Conservation (phyloP, 2,888 invertebrate species). For the Diachrysia chrysitis region DNA sequence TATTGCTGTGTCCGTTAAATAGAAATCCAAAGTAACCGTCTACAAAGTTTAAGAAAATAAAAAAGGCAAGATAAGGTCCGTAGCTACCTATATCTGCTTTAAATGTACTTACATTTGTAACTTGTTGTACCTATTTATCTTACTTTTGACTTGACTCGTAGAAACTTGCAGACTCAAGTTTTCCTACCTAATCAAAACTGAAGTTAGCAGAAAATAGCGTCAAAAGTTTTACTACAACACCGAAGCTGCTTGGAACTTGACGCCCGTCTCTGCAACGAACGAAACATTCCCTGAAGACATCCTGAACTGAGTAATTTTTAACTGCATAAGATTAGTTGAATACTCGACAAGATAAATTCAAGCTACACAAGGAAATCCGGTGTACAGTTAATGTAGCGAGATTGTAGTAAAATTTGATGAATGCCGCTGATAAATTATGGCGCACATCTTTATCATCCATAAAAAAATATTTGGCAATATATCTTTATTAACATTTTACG, state of each 20-base stretch:
- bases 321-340: constrained; percentile 57
- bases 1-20: constrained; percentile 33
- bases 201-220: constrained; percentile 81
- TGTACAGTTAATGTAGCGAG: constrained; percentile 33
- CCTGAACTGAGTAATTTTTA: constrained; percentile 58
- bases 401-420: constrained; percentile 46
- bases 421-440: constrained; percentile 38
- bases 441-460: constrained; percentile 30
- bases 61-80: constrained; percentile 26
- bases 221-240: constrained; percentile 74
- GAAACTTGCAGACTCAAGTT: constrained; percentile 68
- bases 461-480: constrained; percentile 43
- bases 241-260: constrained; percentile 65
- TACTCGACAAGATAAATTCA: constrained; percentile 47
- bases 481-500: constrained; percentile 39
- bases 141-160: constrained; percentile 60
- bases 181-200: constrained; percentile 79
- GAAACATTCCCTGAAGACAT: constrained; percentile 65
- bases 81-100: constrained; percentile 23
- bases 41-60: constrained; percentile 37
- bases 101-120: constrained; percentile 48
- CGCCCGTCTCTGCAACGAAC: constrained; percentile 56
- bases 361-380: constrained; percentile 51
- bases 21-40: constrained; percentile 29
- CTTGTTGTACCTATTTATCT: constrained; percentile 62